Percentiles rank a stretch among this genome's conserved stretches.
Evolutionary conservation across 2,888 invertebrate species (phyloP).

Genomic region (Drosophila mettleri): DNA sequence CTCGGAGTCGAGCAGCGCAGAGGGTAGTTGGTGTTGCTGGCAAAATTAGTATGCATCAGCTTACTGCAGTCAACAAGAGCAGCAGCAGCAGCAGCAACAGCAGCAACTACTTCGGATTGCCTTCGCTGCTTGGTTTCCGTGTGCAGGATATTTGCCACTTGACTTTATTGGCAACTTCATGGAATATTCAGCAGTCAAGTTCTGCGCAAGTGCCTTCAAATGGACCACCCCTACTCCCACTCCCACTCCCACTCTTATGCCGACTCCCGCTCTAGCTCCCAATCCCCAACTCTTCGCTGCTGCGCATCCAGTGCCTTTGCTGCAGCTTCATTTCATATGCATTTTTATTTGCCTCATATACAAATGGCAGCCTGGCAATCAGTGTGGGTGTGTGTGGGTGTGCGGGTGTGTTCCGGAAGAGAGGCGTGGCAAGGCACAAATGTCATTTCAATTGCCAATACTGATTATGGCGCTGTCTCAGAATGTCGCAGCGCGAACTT

Average conservation of each 20-base stretch:
- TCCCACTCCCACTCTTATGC: background rate
- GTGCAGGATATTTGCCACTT: constrained; percentile 74
- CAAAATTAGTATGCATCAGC: constrained; percentile 77
- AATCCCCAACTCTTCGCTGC: background rate
- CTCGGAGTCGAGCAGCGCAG: background rate
- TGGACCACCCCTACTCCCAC: constrained; percentile 30
- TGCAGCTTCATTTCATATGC: constrained; percentile 74
- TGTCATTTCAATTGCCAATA: constrained; percentile 82
- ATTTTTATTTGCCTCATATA: constrained; percentile 82
- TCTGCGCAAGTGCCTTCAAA: constrained; percentile 74
- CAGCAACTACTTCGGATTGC: constrained; percentile 14
- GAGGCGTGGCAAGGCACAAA: constrained; percentile 44
- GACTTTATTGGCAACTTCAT: constrained; percentile 83
- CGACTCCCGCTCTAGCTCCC: constrained; percentile 13
- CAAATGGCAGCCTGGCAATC: constrained; percentile 63
- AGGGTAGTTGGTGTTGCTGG: constrained; percentile 3
- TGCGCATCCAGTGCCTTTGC: constrained; percentile 6
- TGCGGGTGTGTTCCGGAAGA: constrained; percentile 16
- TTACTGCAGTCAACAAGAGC: constrained; percentile 62
- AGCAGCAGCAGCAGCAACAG: constrained; percentile 30
- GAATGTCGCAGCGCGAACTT: constrained; percentile 49
- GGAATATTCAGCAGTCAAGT: constrained; percentile 79
- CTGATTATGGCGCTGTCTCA: constrained; percentile 70
- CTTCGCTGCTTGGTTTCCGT: constrained; percentile 21
- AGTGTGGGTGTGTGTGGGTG: constrained; percentile 18